Percentiles rank a stretch among this genome's conserved stretches.
Evolutionary conservation across 2,797 vertebrate species (phyloP).

Genomic region (Argyrosomus regius): DNA sequence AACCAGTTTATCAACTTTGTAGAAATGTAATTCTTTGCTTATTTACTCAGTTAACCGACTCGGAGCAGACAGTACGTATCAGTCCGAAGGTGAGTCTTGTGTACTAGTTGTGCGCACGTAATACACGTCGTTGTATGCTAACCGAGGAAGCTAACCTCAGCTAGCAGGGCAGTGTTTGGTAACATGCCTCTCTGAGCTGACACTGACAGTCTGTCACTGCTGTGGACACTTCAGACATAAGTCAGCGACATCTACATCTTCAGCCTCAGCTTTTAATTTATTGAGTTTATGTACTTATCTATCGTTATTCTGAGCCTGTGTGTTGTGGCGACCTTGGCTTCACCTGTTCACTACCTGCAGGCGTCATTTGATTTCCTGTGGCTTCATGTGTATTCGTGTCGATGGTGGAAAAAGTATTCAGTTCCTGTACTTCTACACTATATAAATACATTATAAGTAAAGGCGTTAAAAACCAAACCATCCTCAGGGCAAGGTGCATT

Average conservation of each 20-base stretch:
- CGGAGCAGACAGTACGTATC: fast-evolving
- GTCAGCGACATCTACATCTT: not conserved
- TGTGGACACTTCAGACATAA: not conserved
- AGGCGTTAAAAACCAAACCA: too few relatives aligned
- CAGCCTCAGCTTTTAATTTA: too few relatives aligned
- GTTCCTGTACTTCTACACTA: too few relatives aligned
- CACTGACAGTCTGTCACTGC: not conserved
- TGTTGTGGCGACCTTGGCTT: conserved; percentile 18
- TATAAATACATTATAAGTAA: too few relatives aligned
- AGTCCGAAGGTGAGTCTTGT: not conserved
- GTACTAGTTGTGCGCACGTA: not conserved
- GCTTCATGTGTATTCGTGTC: not conserved
- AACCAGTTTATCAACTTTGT: fast-evolving
- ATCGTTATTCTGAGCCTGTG: fast-evolving
- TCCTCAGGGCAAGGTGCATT: not conserved
- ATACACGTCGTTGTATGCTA: not conserved
- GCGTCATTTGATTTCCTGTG: not conserved
- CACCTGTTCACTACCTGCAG: not conserved
- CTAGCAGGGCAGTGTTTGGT: not conserved
- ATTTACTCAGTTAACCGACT: not conserved
- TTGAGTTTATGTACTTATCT: too few relatives aligned
- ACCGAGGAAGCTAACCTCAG: conserved; percentile 14
- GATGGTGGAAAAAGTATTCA: not conserved
- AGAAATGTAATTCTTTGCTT: fast-evolving
- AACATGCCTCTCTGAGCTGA: not conserved